Evolutionary conservation across 2,797 vertebrate species (phyloP).

Genomic region (Poecilia velifera): DNA sequence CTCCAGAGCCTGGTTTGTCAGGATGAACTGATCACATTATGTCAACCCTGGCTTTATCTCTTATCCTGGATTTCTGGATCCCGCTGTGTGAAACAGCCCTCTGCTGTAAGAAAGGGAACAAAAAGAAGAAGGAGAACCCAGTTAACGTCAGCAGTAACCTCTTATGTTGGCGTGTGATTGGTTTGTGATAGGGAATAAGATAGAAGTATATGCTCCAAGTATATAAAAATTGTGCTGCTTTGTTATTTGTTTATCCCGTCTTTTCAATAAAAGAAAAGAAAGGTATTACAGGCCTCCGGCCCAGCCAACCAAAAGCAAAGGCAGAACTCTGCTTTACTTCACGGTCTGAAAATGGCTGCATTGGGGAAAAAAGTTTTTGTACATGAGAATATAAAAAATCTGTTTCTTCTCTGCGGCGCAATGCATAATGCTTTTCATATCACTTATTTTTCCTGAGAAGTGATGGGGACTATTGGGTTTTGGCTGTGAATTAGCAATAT

Average conservation of each 20-base stretch:
- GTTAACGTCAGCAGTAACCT: slow-evolving; percentile 1
- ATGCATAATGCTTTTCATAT: slow-evolving; percentile 32
- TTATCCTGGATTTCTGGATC: too few species aligned
- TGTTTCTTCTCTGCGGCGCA: not conserved
- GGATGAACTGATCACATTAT: too few species aligned
- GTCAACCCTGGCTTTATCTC: too few species aligned
- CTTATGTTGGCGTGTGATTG: not conserved
- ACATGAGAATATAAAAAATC: slow-evolving; percentile 3
- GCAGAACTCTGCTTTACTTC: slow-evolving; percentile 53
- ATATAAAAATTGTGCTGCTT: not conserved
- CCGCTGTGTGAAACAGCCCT: not conserved
- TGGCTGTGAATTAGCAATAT: slow-evolving; percentile 6
- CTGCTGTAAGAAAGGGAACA: not conserved
- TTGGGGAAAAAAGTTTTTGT: slow-evolving; percentile 36
- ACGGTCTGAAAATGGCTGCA: slow-evolving; percentile 42
- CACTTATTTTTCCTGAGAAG: slow-evolving; percentile 18
- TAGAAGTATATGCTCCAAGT: not conserved
- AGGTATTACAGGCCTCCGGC: slow-evolving; percentile 9
- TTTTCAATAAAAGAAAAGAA: not conserved
- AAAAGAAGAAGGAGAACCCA: not conserved
- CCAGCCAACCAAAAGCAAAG: slow-evolving; percentile 61
- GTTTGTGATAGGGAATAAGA: not conserved
- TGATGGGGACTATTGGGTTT: slow-evolving; percentile 21
- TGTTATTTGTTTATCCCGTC: slow-evolving; percentile 1
- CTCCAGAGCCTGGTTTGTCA: too few species aligned